A percentile compares a stretch with the other conserved stretches of the same genome.
phyloP scores from a whole-genome alignment of 2,113 vertebrate species.

The Globicephala melas region DNA sequence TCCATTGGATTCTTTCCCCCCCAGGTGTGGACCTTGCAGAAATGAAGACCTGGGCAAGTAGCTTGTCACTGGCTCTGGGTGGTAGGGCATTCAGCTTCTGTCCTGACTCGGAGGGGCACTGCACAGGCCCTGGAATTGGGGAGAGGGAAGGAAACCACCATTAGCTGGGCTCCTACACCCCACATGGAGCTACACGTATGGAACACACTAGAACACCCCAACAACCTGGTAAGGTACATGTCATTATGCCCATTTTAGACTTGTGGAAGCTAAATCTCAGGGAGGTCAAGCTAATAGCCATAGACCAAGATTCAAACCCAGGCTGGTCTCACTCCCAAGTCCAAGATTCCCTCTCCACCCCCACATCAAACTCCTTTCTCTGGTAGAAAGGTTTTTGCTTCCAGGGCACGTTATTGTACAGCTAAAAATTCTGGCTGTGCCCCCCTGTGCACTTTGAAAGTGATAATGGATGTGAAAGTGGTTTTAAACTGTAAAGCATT shows the following conservation, averaged over 20 bases:
- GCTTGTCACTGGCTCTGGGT: not conserved
- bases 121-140: not conserved
- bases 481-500: not conserved
- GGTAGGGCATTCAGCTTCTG: not conserved
- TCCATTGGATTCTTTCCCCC: not conserved
- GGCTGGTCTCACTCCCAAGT: not conserved
- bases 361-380: not conserved
- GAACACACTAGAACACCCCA: not conserved
- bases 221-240: not conserved
- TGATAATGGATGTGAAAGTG: conserved; percentile 42
- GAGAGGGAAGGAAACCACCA: not conserved
- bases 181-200: not conserved
- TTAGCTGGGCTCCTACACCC: not conserved
- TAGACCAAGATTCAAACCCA: not conserved
- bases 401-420: not conserved
- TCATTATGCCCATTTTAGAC: not conserved
- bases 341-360: not conserved
- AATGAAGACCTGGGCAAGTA: not conserved
- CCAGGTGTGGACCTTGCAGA: not conserved
- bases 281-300: not conserved
- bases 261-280: not conserved
- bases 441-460: conserved; percentile 23
- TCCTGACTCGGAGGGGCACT: not conserved
- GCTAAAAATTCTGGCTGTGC: conserved; percentile 10
- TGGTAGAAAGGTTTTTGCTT: not conserved